These are phyloP conservation scores for Zoanthus gigantus DNA, from an alignment of 92 coral and sea anemone genomes.

Conservation along the genomic window DNA sequence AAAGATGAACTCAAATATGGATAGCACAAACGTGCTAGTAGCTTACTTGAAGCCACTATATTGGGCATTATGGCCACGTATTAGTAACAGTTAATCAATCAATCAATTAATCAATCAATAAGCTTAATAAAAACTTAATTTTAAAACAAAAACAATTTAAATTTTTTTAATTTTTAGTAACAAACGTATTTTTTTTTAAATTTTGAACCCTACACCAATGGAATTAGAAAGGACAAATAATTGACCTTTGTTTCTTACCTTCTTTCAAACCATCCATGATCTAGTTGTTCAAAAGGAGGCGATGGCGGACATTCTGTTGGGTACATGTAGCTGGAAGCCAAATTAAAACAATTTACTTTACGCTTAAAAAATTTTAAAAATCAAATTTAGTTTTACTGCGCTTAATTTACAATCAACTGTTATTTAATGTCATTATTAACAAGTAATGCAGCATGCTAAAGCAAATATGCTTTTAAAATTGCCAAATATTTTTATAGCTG, in stretches of 20 bases:
- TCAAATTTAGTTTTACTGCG: constrained; percentile 1
- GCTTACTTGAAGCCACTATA: too few species aligned
- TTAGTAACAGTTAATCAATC: too few species aligned
- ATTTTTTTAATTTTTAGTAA: too few species aligned
- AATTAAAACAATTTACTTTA: background rate
- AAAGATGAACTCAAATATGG: too few species aligned
- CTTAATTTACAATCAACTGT: background rate
- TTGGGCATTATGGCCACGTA: too few species aligned
- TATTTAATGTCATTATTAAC: background rate
- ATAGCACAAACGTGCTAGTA: too few species aligned
- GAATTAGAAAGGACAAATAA: too few species aligned
- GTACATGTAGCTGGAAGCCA: constrained; percentile 49
- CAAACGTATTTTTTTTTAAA: too few species aligned
- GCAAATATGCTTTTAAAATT: background rate
- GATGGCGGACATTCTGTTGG: constrained; percentile 98
- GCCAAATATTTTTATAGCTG: background rate
- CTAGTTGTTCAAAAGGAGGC: constrained; percentile 93
- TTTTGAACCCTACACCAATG: too few species aligned
- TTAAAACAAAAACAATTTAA: too few species aligned
- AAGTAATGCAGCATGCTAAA: background rate
- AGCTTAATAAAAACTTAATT: too few species aligned
- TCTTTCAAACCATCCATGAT: constrained; percentile 95
- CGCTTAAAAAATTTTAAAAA: background rate
- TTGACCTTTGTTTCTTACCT: constrained; percentile 61
- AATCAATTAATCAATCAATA: too few species aligned